Evolutionary conservation across 2,113 vertebrate genomes (phyloP), one percentile per base, ranked within the genome.

Genomic region (Ciconia stormi): DNA sequence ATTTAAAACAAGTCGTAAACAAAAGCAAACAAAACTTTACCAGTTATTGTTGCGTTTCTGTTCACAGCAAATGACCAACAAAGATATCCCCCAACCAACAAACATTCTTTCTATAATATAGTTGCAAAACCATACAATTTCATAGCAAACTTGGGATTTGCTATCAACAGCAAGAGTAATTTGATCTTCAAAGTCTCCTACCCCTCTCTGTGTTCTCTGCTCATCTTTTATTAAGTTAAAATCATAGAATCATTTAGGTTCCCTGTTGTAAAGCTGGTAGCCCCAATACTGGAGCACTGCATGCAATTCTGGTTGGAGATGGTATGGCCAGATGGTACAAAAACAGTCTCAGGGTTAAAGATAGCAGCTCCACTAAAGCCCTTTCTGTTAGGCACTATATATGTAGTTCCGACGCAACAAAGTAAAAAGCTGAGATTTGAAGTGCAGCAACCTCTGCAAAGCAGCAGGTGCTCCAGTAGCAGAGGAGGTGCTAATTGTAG

Each of bases 271-370:
- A 32, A 4, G 16, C 76, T 78, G 13, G n/a, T 4, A 34, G 49
- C 9, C 27, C 56, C 22, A 34, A 5, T 0, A 14, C 8, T 11
- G 55, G 34, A 49, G 40, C 27, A 61, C 2, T 2, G 6, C 1
- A 4, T 4, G 21, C 14, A 50, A 1, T 46, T 55, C 55, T 74
- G 66, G 20, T 18, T 83, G 81, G 55, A 78, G 44, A 70, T 50
- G 27, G 21, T n/a, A 53, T 0, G 6, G 40, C 40, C 44, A 36
- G 44, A 32, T 19, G n/a, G 36, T 34, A 70, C 23, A 53, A 38
- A 38, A 61, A 13, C 27, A 90, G 34, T 7, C 21, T 34, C 21
- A 70, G 34, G 11, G 20, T 73, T 52, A 58, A 65, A 58, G 38
- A 67, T 0, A 27, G 34, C 1, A 2, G 22, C 17, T 53, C 30